Conservation (phyloP, 2,113 vertebrate species). For the Neoarius graeffei region DNA sequence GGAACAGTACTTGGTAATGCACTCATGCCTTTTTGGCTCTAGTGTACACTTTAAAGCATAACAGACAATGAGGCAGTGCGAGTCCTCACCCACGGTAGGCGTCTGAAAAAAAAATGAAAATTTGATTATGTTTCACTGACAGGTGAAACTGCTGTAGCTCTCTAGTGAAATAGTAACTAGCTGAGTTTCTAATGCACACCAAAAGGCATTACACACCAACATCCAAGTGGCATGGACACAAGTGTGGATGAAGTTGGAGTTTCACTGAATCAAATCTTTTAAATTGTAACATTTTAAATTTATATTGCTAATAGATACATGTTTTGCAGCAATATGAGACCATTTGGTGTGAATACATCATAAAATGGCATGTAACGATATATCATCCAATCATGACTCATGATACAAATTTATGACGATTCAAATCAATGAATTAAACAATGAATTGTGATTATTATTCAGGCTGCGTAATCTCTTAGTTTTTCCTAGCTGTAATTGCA, state of each 20-base stretch:
- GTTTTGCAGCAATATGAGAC: background rate
- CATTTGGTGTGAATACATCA: background rate
- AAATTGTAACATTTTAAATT: background rate
- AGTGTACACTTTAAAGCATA: background rate
- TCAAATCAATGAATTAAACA: no score
- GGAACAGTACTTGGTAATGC: background rate
- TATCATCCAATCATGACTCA: no score
- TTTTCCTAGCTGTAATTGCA: no score
- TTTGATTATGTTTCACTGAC: constrained; percentile 4
- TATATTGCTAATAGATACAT: background rate
- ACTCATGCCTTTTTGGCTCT: background rate
- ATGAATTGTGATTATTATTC: no score
- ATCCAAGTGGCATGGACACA: background rate
- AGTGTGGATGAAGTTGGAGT: background rate
- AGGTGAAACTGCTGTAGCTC: background rate
- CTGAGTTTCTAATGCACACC: background rate
- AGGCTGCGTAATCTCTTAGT: no score
- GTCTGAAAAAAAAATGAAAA: background rate
- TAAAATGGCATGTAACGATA: background rate
- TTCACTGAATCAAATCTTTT: background rate
- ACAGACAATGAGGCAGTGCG: background rate
- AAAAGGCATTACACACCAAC: background rate
- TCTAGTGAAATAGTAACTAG: background rate
- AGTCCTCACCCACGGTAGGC: background rate
- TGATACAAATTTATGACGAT: no score